Conservation (phyloP, 2,113 vertebrate genomes). For the Nyctereutes procyonoides region DNA sequence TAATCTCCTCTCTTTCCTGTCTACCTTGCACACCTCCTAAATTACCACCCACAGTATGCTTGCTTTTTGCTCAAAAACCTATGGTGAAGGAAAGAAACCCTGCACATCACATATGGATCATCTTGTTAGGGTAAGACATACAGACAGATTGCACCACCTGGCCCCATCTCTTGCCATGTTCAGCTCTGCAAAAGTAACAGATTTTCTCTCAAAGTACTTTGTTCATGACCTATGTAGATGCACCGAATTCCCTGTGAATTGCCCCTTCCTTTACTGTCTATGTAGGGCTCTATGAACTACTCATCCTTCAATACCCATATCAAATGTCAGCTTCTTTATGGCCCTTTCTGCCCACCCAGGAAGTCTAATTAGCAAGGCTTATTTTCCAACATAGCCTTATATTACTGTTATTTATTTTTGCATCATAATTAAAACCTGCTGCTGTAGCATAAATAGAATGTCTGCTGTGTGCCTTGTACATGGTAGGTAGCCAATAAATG, state of each 20-base stretch:
- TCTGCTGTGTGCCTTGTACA: background rate
- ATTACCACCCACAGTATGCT: background rate
- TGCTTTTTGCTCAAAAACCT: background rate
- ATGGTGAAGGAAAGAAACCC: background rate
- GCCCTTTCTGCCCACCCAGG: background rate
- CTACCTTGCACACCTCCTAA: background rate
- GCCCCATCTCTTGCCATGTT: background rate
- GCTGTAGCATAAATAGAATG: background rate
- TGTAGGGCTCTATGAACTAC: background rate
- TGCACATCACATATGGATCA: background rate
- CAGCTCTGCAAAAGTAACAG: background rate
- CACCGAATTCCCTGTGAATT: background rate
- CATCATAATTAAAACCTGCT: background rate
- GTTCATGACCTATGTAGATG: background rate
- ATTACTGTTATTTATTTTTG: background rate
- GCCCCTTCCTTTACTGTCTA: background rate
- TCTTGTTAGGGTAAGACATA: background rate
- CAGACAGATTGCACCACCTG: background rate
- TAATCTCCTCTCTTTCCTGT: background rate
- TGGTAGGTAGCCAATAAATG: background rate
- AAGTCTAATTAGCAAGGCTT: background rate
- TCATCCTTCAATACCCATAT: background rate
- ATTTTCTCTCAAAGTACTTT: background rate
- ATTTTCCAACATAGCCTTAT: background rate
- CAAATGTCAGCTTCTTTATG: background rate